Base-by-base conservation (phyloP, 2,113 vertebrate genomes). In the Pangasianodon hypophthalmus region DNA sequence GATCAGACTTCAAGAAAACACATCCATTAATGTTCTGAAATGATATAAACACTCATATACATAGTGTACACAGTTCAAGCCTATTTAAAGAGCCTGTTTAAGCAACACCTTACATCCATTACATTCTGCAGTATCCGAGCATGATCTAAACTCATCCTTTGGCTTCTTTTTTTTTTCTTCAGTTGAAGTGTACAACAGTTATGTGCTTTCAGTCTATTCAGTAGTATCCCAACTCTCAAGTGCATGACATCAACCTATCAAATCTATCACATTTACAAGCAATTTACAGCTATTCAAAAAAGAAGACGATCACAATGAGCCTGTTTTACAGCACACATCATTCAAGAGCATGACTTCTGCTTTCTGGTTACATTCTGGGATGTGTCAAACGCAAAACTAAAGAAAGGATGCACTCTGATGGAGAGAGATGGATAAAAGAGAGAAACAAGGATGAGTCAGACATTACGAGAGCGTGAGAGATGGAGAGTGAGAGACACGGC, bases 11-110 rank as follows among this genome's bases (percentile, higher is more conserved):
- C 10, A 84, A 84, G 37, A 82, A 62, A 81, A 91, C 46, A 52
- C 56, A 62, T 6, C 79, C 24, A 50, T 26, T 50, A 69, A 24
- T 37, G 69, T n/a, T 83, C 67, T 52, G 86, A 90, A 80, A 62
- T 50, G 58, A 88, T 85, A 89, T 85, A 89, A 75, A 91, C 89
- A 86, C 46, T 18, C 56, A 87, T 87, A 85, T 67, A 88, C 89
- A 73, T 60, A 87, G 79, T 87, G 85, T 80, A 90, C 52, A n/a
- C 18, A 14, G 83, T 83, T 85, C 21, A 79, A 85, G 89, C 56
- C 32, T 48, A 84, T 48, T 73, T 81, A 87, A 89, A 77, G 67
- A 88, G 81, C 48, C 60, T 37, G 37, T 54, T 89, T 81, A 89
- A 88, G 44, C 83, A 26, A 52, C 37, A 84, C n/a, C 58, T 50